Conservation (phyloP, 1,140 invertebrate genomes). For the Hyphantria cunea region DNA sequence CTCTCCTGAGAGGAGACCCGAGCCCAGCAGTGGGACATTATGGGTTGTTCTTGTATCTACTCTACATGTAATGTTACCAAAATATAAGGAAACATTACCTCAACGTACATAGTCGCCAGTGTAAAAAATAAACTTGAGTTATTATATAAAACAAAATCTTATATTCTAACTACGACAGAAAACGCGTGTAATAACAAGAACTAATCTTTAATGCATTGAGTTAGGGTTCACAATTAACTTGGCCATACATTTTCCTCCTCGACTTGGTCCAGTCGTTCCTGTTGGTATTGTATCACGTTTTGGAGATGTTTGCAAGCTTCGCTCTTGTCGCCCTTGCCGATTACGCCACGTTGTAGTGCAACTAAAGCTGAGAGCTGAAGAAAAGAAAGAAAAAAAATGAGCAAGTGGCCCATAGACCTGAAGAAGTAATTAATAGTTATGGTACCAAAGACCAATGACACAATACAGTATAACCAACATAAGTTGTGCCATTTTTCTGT, state of each 20-base stretch:
- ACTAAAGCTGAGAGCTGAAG: constrained; percentile 59
- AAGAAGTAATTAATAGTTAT: no score
- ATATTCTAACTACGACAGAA: constrained; percentile 25
- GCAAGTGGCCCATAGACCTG: no score
- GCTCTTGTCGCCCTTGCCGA: constrained; percentile 51
- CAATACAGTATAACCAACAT: no score
- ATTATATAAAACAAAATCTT: neutral
- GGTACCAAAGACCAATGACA: no score
- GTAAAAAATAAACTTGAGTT: neutral
- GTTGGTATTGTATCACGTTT: constrained; percentile 65
- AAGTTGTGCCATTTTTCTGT: no score
- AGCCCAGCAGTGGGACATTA: no score
- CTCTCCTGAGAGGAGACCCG: no score
- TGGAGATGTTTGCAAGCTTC: constrained; percentile 67
- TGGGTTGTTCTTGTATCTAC: no score
- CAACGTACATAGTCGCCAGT: no score
- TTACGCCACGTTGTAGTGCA: constrained; percentile 62
- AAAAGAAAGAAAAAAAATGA: no score
- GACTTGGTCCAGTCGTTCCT: constrained; percentile 60
- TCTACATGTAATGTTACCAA: no score
- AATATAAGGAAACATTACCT: no score
- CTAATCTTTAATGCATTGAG: constrained; percentile 7
- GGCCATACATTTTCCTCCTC: constrained; percentile 68
- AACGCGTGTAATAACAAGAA: constrained; percentile 14
- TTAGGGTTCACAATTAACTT: constrained; percentile 12